phyloP scores from a whole-genome alignment of 2,888 invertebrate genomes.

The Thumatha senex region DNA sequence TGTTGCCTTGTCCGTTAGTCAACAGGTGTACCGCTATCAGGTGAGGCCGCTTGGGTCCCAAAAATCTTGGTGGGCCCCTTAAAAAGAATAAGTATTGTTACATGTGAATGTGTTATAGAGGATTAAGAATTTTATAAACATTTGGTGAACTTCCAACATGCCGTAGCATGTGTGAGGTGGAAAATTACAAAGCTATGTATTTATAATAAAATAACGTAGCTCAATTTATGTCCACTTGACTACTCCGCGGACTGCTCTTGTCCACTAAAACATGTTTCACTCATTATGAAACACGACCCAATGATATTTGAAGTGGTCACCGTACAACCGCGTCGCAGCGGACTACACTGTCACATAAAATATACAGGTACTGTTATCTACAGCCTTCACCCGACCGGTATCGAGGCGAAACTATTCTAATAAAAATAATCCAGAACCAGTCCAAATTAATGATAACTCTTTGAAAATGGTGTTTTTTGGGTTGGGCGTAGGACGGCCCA shows the following conservation, averaged over 20 bases:
- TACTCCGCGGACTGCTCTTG: slow-evolving; percentile 59
- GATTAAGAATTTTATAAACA: too few relatives aligned
- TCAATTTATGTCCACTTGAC: slow-evolving; percentile 14
- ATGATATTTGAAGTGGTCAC: slow-evolving; percentile 72
- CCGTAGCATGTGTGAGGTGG: too few relatives aligned
- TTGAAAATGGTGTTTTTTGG: slow-evolving; percentile 46
- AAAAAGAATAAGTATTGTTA: too few relatives aligned
- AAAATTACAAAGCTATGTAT: background rate
- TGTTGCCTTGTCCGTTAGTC: too few relatives aligned
- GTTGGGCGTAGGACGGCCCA: slow-evolving; percentile 19
- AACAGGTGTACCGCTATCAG: too few relatives aligned
- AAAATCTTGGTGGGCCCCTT: too few relatives aligned
- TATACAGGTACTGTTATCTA: slow-evolving; percentile 80
- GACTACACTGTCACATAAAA: slow-evolving; percentile 57
- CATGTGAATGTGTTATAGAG: too few relatives aligned
- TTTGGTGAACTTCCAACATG: too few relatives aligned
- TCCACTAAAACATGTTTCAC: slow-evolving; percentile 73
- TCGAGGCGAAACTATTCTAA: slow-evolving; percentile 79
- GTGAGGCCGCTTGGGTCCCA: too few relatives aligned
- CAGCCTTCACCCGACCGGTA: slow-evolving; percentile 76
- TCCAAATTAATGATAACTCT: slow-evolving; percentile 65
- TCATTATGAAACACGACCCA: slow-evolving; percentile 81
- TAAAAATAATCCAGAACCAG: slow-evolving; percentile 77
- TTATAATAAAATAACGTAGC: background rate
- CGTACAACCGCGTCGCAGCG: slow-evolving; percentile 41